A percentile compares a stretch with the other conserved stretches of the same genome.
Conservation (phyloP, 2,797 vertebrate genomes). For the Sarcophilus harrisii region DNA sequence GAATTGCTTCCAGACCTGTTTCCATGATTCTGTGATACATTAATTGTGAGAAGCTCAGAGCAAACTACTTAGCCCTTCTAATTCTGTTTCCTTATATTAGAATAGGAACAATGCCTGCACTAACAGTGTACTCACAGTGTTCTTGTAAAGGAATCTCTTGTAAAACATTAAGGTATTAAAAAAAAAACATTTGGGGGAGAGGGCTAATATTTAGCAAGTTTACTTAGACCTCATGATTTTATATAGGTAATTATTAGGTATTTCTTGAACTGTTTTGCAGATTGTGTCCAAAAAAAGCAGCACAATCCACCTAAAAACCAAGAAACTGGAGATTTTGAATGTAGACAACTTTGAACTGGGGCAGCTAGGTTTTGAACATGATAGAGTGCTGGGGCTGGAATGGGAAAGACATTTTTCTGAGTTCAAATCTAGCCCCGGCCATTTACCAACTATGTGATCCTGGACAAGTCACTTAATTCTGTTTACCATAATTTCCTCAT, state of each 20-base stretch:
- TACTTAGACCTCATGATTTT: background rate
- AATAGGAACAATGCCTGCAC: background rate
- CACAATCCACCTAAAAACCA: background rate
- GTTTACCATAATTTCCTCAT: background rate
- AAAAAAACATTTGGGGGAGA: background rate
- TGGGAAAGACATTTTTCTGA: background rate
- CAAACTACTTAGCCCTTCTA: background rate
- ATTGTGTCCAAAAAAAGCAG: background rate
- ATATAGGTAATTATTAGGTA: background rate
- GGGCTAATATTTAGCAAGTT: background rate
- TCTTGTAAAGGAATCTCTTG: background rate
- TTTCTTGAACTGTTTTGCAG: background rate
- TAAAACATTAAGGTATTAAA: background rate
- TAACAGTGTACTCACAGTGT: background rate
- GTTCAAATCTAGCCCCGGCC: background rate
- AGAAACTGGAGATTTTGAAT: background rate
- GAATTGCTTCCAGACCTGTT: background rate
- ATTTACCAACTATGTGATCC: background rate
- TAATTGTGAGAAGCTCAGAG: background rate
- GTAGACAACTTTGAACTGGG: background rate
- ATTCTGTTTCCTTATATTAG: background rate
- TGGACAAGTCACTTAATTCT: background rate
- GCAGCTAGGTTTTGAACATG: background rate
- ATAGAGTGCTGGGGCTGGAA: background rate
- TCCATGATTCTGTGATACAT: background rate